Percentiles rank a stretch among this genome's conserved stretches.
phyloP scores from a whole-genome alignment of 2,888 invertebrate genomes.

The Boloria selene region DNA sequence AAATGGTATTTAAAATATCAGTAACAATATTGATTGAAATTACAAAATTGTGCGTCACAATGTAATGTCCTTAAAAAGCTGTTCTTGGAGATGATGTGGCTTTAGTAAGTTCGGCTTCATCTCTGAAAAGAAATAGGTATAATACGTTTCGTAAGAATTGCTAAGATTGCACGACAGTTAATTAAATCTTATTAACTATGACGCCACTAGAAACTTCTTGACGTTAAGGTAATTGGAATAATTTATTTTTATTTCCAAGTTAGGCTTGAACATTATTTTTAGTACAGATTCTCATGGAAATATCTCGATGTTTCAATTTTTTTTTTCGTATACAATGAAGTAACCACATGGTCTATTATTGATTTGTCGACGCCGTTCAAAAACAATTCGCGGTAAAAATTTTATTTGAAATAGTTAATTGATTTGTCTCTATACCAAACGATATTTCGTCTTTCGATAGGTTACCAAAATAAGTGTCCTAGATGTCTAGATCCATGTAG shows the following conservation, averaged over 20 bases:
- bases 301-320: background rate
- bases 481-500: constrained; percentile 9
- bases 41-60: constrained; percentile 69
- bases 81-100: constrained; percentile 61
- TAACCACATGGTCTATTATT: constrained; percentile 60
- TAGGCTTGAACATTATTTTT: background rate
- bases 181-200: constrained; percentile 7
- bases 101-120: constrained; percentile 70
- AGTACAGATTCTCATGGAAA: background rate
- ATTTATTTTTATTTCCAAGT: background rate
- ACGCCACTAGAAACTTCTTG: background rate
- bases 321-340: background rate
- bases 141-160: background rate
- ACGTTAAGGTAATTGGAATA: background rate
- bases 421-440: background rate
- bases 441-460: background rate
- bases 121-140: constrained; percentile 65
- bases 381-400: constrained; percentile 50
- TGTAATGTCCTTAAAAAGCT: constrained; percentile 62
- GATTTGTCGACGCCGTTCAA: constrained; percentile 65
- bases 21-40: constrained; percentile 36
- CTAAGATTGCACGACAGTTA: constrained; percentile 7
- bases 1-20: constrained; percentile 32
- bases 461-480: constrained; percentile 2
- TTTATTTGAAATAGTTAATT: background rate